phyloP scores from a whole-genome alignment of 2,113 vertebrate species.

The Poeciliopsis retropinna region DNA sequence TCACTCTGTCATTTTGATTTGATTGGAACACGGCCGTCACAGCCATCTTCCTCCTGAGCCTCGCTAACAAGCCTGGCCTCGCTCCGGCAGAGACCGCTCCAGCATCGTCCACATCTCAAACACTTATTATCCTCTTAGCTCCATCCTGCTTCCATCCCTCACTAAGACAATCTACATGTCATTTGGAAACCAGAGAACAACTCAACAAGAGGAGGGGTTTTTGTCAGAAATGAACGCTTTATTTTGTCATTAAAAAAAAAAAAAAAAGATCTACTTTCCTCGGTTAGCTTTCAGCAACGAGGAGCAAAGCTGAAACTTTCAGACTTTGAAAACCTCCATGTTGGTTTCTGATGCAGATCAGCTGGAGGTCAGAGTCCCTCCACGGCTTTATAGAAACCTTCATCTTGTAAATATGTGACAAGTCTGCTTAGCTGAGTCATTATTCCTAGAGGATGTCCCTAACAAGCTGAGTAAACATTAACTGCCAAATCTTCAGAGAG shows the following conservation, averaged over 20 bases:
- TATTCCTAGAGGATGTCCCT: conserved; percentile 23
- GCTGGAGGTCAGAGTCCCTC: conserved; percentile 53
- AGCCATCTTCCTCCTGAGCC: conserved; percentile 59
- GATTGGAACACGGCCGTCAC: conserved; percentile 71
- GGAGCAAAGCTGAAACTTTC: too few species aligned
- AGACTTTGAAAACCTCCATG: too few species aligned
- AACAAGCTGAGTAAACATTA: conserved; percentile 48
- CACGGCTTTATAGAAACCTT: conserved; percentile 32
- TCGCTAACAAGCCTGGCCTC: conserved; percentile 61
- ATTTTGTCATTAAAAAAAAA: too few species aligned
- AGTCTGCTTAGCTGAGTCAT: conserved; percentile 45
- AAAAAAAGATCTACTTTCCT: too few species aligned
- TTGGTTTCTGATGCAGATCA: conserved; percentile 25
- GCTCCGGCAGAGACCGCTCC: conserved; percentile 27
- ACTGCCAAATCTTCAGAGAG: background rate
- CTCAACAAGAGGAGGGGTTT: background rate
- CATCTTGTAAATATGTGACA: conserved; percentile 40
- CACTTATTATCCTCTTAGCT: conserved; percentile 30
- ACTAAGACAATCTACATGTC: background rate
- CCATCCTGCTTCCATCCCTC: conserved; percentile 22
- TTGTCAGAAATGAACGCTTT: too few species aligned
- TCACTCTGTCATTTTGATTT: conserved; percentile 74
- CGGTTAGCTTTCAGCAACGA: too few species aligned
- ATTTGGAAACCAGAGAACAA: conserved; percentile 6
- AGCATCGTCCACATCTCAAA: conserved; percentile 34